A percentile compares a stretch with the other conserved stretches of the same genome.
Conservation (phyloP, 2,797 vertebrate species). For the Molossus alvarezi region DNA sequence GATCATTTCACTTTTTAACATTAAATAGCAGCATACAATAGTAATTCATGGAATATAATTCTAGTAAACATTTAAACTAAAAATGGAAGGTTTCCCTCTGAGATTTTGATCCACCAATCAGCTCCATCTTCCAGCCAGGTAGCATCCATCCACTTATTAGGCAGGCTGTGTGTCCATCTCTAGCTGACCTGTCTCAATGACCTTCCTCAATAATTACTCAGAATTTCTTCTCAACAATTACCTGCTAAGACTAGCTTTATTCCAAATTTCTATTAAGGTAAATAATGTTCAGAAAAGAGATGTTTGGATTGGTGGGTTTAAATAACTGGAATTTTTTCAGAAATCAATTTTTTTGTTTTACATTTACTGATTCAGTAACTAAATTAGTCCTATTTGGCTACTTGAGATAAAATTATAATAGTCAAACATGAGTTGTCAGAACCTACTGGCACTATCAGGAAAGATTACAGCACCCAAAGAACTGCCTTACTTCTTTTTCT, state of each 20-base stretch:
- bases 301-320: constrained; percentile 68
- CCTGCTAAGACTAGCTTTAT: constrained; percentile 48
- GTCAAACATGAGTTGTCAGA: constrained; percentile 61
- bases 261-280: constrained; percentile 56
- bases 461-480: constrained; percentile 11
- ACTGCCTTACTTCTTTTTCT: constrained; percentile 21
- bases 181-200: constrained; percentile 75
- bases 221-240: constrained; percentile 73
- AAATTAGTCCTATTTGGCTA: constrained; percentile 28
- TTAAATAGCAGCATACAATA: constrained; percentile 52
- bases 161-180: constrained; percentile 61
- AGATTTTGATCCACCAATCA: constrained; percentile 75
- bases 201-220: constrained; percentile 77
- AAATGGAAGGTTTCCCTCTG: constrained; percentile 58
- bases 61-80: constrained; percentile 64
- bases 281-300: constrained; percentile 60
- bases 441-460: constrained; percentile 9
- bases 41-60: constrained; percentile 67
- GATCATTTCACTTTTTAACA: constrained; percentile 71
- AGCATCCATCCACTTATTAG: constrained; percentile 75
- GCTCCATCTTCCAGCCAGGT: constrained; percentile 81
- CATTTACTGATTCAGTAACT: constrained; percentile 64
- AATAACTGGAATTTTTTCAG: constrained; percentile 45
- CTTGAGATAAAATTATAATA: constrained; percentile 41
- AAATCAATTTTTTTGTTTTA: constrained; percentile 61